Percentiles rank a stretch among this genome's conserved stretches.
Conservation (phyloP, 2,113 vertebrate genomes). For the Crotalus tigris region DNA sequence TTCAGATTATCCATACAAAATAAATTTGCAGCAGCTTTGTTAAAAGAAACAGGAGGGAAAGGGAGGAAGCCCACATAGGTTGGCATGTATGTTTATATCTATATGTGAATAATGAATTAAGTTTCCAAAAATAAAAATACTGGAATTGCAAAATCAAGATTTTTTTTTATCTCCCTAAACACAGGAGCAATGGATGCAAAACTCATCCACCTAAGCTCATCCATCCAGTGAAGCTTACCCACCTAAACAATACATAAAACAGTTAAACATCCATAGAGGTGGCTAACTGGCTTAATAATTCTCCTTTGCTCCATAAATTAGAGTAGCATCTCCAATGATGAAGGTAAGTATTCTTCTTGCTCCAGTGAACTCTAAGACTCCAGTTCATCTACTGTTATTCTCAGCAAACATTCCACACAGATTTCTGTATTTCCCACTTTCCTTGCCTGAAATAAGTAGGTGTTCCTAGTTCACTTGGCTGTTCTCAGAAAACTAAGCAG, state of each 20-base stretch:
- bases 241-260: neutral
- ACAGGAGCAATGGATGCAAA: neutral
- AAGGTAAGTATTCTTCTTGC: neutral
- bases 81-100: neutral
- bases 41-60: neutral
- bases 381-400: neutral
- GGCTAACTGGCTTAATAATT: neutral
- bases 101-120: neutral
- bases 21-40: neutral
- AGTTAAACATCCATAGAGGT: neutral
- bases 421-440: neutral
- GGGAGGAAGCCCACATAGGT: neutral
- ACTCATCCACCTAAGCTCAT: neutral
- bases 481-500: neutral
- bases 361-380: neutral
- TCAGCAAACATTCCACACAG: neutral
- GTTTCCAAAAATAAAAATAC: neutral
- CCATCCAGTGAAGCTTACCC: neutral
- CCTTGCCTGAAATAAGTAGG: neutral
- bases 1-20: neutral
- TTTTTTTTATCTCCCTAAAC: neutral
- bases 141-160: neutral
- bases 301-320: neutral
- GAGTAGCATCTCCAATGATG: neutral
- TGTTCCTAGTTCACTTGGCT: neutral